These are phyloP conservation scores for Hemaris fuciformis DNA, from an alignment of 2,888 invertebrate species.

Conservation along the genomic window DNA sequence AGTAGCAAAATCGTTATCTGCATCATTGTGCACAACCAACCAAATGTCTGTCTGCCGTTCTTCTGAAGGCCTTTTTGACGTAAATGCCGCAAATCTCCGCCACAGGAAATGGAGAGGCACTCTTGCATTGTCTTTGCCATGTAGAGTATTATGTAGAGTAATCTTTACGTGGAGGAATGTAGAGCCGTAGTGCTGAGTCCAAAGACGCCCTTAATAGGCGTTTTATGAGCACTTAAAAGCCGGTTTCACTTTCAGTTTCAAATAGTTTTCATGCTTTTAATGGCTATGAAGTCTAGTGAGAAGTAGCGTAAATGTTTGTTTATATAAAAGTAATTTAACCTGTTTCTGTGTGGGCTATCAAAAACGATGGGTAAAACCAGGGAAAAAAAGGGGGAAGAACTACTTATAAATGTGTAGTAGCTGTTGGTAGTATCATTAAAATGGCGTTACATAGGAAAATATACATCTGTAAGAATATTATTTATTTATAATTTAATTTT, in stretches of 20 bases:
- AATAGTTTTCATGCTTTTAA: not conserved
- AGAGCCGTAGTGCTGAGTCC: not conserved
- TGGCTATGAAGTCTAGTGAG: not conserved
- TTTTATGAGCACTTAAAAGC: not conserved
- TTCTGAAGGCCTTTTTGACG: not conserved
- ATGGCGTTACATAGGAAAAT: too few relatives aligned
- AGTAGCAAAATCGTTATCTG: not conserved
- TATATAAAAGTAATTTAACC: not conserved
- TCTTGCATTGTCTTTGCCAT: slow-evolving; percentile 2
- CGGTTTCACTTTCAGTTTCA: not conserved
- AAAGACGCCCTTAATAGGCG: not conserved
- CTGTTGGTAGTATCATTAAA: too few relatives aligned
- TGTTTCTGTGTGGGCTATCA: too few relatives aligned
- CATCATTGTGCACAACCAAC: not conserved
- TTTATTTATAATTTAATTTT: too few relatives aligned
- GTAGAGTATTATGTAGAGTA: not conserved
- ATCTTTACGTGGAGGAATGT: not conserved
- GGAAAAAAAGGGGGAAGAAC: too few relatives aligned
- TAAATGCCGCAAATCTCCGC: not conserved
- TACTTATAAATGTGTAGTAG: too few relatives aligned
- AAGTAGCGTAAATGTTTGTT: not conserved
- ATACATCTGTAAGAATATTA: too few relatives aligned
- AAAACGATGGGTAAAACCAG: too few relatives aligned
- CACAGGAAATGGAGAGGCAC: not conserved
- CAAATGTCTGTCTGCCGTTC: not conserved